Base-by-base conservation (phyloP, 1,140 invertebrate genomes). In the Tetramorium simillimum region DNA sequence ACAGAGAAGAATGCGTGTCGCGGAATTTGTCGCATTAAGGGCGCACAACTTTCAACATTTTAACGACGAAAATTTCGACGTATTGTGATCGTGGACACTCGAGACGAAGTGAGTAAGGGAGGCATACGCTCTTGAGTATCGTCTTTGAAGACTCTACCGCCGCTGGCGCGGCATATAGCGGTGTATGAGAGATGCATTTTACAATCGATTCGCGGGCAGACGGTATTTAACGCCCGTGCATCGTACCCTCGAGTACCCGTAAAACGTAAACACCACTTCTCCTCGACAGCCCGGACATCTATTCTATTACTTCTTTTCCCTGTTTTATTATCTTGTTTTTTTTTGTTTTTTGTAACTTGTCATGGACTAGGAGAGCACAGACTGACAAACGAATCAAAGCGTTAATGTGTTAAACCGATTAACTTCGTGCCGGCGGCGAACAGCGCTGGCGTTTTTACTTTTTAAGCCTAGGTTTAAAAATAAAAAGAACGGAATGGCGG, bases 281-380 rank as follows among this genome's bases (percentile, higher is more conserved):
- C 88, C 90, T 93, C 87, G 85, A 86, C 77, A 43, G 85, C 90
- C 89, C 78, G 65, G 28, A 58, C 62, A 76, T 86, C 86, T 88
- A 63, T 88, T 72, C 63, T 84, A 82, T 86, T 77, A 65, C 72
- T 86, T 90, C 53, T 63, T 72, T 82, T 86, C 78, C 86, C 63
- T 69, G 56, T 81, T 53, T 56, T 78, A 85, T 65, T 72, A 46
- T 40, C 51, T 78, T 67, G 60, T 75, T 77, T 75, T 77, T 73
- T 70, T 72, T 67, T 75, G 76, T 69, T 69, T 88, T 87, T 90
- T 90, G 62, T 87, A 85, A 92, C 88, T 90, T 88, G 85, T 91
- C 91, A 92, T 91, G 93, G 92, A 93, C 93, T 92, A 93, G 92
- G 94, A 95, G 94, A 94, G 93, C 93, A 94, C 93, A 95, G 95